Evolutionary conservation across 2,797 vertebrate species (phyloP), one percentile per base, ranked within the genome.

Genomic region (Glossophaga mutica): DNA sequence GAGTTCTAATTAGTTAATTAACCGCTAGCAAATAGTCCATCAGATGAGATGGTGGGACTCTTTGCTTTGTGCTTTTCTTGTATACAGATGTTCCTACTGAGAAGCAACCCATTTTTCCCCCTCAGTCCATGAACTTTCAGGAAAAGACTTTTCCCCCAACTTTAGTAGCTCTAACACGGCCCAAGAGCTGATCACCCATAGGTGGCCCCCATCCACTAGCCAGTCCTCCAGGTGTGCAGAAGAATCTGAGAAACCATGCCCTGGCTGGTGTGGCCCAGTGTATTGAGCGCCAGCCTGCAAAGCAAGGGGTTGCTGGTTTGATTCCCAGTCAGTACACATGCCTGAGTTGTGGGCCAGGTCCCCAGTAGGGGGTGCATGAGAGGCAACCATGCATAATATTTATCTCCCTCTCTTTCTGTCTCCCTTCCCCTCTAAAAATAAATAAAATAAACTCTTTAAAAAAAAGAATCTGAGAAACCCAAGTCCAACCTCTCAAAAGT

Each of bases 21-120:
- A 4, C 57, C 2, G 0, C n/a, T 48, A 77, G 29, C 24, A 26
- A 10, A 9, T 9, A 2, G 2, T 29, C 48, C 3, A 2, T 46
- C 14, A 5, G 5, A 4, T 42, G 24, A 1, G 6, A 32, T 11
- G 22, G 42, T 16, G 14, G 34, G 6, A 15, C 1, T 42, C 46
- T 73, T 32, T 70, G 22, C 9, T 42, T 24, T n/a, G 39, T 82
- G 73, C 37, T 88, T 48, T 67, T 9, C 19, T 18, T 46, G n/a
- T 37, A 1, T 32, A 16, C 12, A 57, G 9, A 29, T 37, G 19
- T 50, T 37, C 11, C 24, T 81, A 34, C 85, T 39, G 24, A 62
- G 29, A 73, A 32, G 9, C 24, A 44, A 14, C 15, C 12, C 24
- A 12, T 10, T 34, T 48, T 74, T 48, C 1, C 50, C 37, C 21